These are phyloP conservation scores for Alloscopus bannaensis DNA, from an alignment of 2,888 invertebrate species.

Conservation along the genomic window DNA sequence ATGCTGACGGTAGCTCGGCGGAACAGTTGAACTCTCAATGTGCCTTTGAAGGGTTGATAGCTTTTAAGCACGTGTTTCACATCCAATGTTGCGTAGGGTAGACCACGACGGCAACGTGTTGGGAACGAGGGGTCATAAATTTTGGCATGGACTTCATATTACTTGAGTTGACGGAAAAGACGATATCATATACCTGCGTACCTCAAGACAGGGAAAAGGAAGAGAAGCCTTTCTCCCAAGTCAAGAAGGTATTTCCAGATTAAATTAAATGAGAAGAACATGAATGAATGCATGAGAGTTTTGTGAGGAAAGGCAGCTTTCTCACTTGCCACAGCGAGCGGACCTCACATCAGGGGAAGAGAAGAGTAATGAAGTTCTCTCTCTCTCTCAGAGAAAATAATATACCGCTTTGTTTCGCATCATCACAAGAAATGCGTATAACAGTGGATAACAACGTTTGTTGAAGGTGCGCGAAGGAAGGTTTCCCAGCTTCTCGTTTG, in stretches of 20 bases:
- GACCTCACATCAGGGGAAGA: not conserved
- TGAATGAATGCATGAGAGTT: slow-evolving; percentile 59
- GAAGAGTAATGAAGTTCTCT: slow-evolving; percentile 14
- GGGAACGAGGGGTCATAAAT: slow-evolving; percentile 47
- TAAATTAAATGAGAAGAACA: slow-evolving; percentile 53
- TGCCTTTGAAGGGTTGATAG: no score
- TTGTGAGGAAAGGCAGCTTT: slow-evolving; percentile 18
- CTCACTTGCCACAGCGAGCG: not conserved
- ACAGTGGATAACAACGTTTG: not conserved
- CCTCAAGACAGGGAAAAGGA: no score
- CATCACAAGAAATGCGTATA: slow-evolving; percentile 22
- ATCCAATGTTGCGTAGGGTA: slow-evolving; percentile 15
- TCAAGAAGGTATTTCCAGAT: slow-evolving; percentile 51
- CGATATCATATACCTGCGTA: no score
- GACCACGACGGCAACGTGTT: no score
- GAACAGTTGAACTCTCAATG: no score
- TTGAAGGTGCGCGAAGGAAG: no score
- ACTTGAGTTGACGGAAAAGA: no score
- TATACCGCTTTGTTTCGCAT: slow-evolving; percentile 33
- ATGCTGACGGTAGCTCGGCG: no score
- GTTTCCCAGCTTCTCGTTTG: no score
- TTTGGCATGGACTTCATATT: slow-evolving; percentile 63
- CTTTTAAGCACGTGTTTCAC: slow-evolving; percentile 52
- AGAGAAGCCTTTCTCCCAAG: not conserved
- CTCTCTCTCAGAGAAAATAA: slow-evolving; percentile 31